Evolutionary conservation across 2,888 invertebrate genomes (phyloP).

Genomic region (Cyaniris semiargus): DNA sequence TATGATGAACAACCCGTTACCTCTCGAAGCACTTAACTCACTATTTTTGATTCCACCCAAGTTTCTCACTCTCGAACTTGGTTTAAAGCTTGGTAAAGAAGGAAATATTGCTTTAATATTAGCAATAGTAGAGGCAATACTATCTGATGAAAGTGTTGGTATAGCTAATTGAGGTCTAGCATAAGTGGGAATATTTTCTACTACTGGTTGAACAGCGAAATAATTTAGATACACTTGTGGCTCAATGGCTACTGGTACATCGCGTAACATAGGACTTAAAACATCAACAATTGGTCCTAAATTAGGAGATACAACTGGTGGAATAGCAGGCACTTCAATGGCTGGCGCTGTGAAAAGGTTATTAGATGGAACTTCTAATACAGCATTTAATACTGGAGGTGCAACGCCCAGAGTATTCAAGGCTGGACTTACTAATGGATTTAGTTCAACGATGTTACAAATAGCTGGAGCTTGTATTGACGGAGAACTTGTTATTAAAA

Average conservation of each 20-base stretch:
- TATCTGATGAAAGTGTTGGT: background rate
- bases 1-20: background rate
- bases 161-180: background rate
- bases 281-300: background rate
- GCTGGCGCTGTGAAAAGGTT: background rate
- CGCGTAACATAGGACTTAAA: background rate
- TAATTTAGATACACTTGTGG: background rate
- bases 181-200: background rate
- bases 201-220: background rate
- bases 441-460: background rate
- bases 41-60: background rate
- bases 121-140: background rate
- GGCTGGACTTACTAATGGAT: background rate
- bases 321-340: background rate
- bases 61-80: background rate
- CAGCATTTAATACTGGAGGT: background rate
- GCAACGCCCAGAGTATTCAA: background rate
- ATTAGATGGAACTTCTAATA: background rate
- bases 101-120: slow-evolving; percentile 14
- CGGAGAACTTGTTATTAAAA: background rate
- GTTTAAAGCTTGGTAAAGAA: background rate
- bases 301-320: background rate
- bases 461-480: background rate
- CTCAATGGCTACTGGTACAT: background rate
- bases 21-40: slow-evolving; percentile 15